A percentile compares a stretch with the other conserved stretches of the same genome.
Conservation (phyloP, 2,888 invertebrate genomes). For the Sesamia inferens region DNA sequence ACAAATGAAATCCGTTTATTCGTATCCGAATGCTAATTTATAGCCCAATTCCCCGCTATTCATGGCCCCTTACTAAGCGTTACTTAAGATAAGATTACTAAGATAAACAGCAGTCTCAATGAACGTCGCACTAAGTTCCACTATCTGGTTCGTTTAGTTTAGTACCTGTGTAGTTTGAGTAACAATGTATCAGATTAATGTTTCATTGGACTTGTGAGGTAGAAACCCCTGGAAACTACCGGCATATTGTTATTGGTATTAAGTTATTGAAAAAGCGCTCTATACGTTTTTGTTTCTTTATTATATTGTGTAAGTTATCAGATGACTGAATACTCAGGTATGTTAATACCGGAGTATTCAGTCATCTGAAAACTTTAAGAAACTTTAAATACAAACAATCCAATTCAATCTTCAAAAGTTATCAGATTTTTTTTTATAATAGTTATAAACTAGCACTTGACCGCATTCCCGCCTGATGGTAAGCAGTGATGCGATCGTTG, state of each 20-base stretch:
- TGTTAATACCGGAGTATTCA: too few species aligned
- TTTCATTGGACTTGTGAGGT: constrained; percentile 1
- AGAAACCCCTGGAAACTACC: not conserved
- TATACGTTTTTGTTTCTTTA: too few species aligned
- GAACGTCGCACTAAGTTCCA: constrained; percentile 51
- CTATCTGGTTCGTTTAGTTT: constrained; percentile 28
- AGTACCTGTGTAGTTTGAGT: constrained; percentile 34
- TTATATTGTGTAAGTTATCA: too few species aligned
- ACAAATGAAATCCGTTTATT: constrained; percentile 6
- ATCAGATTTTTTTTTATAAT: too few species aligned
- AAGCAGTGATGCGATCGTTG: too few species aligned
- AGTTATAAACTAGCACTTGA: too few species aligned
- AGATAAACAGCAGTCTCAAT: constrained; percentile 55
- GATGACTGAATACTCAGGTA: too few species aligned
- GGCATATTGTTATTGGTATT: not conserved
- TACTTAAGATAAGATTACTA: constrained; percentile 53
- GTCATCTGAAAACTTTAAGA: too few species aligned
- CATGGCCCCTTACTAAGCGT: constrained; percentile 40
- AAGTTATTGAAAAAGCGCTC: not conserved
- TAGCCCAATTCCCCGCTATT: constrained; percentile 14
- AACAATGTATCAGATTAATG: constrained; percentile 11
- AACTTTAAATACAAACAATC: too few species aligned
- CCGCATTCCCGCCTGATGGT: too few species aligned
- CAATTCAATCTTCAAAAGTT: too few species aligned
- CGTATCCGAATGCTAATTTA: constrained; percentile 17